These are phyloP conservation scores for Xyrauchen texanus DNA, from an alignment of 2,113 vertebrate genomes.

Conservation along the genomic window DNA sequence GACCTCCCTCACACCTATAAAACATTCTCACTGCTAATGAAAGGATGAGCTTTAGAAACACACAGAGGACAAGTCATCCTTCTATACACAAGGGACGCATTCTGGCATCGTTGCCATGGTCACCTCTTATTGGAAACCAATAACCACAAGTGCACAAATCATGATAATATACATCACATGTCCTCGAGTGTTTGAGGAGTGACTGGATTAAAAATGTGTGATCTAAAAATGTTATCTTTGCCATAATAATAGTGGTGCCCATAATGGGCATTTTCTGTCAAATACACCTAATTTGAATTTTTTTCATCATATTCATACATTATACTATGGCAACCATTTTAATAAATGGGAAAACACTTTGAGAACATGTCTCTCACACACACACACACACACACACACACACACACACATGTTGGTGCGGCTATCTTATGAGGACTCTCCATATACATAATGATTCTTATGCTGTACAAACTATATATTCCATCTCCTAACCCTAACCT, in stretches of 20 bases:
- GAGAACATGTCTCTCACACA: too few species aligned
- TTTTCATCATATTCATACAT: too few species aligned
- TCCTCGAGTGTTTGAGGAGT: background rate
- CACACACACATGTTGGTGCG: too few species aligned
- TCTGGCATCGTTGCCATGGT: slow-evolving; percentile 30
- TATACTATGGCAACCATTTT: too few species aligned
- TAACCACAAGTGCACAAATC: slow-evolving; percentile 22
- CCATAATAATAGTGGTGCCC: background rate
- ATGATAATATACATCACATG: background rate
- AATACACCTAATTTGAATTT: too few species aligned
- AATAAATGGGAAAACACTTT: too few species aligned
- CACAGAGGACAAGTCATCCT: slow-evolving; percentile 8
- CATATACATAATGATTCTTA: too few species aligned
- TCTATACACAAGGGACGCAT: slow-evolving; percentile 13
- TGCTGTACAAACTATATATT: too few species aligned
- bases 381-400: too few species aligned
- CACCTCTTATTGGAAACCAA: slow-evolving; percentile 33
- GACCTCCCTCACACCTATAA: slow-evolving; percentile 43
- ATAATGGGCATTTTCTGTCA: too few species aligned
- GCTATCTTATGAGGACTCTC: too few species aligned
- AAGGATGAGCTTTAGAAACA: slow-evolving; percentile 28
- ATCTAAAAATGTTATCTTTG: slow-evolving; percentile 5
- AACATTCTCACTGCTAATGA: slow-evolving; percentile 37
- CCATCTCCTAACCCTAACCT: too few species aligned
- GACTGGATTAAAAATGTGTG: background rate